Conservation (phyloP, 1,140 invertebrate genomes). For the Ericerus pela region DNA sequence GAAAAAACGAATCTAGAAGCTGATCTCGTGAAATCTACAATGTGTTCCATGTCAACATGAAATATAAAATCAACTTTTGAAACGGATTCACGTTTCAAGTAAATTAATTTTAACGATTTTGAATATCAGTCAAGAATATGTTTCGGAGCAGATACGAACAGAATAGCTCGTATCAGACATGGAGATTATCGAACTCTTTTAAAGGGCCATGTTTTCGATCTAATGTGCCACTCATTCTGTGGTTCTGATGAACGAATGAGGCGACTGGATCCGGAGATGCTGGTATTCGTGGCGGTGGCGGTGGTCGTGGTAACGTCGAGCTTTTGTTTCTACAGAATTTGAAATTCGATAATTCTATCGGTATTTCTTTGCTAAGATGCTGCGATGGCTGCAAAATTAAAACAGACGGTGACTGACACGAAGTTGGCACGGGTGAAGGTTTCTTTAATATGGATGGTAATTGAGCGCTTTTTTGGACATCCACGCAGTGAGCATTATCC, state of each 20-base stretch:
- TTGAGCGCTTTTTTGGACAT: neutral
- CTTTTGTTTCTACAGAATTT: constrained; percentile 1
- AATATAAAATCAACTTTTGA: too few species aligned
- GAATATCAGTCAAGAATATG: too few species aligned
- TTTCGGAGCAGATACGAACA: too few species aligned
- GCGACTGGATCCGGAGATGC: neutral
- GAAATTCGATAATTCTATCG: constrained; percentile 5
- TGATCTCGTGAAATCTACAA: too few species aligned
- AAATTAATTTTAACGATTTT: too few species aligned
- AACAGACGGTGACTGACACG: neutral
- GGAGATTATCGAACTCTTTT: neutral
- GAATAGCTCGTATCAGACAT: neutral
- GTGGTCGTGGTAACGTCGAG: neutral
- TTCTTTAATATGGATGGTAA: constrained; percentile 5
- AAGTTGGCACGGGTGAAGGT: neutral
- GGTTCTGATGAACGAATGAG: neutral
- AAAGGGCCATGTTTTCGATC: neutral
- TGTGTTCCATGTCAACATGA: too few species aligned
- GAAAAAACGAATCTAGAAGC: too few species aligned
- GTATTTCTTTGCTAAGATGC: neutral
- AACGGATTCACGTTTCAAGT: too few species aligned
- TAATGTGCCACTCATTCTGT: neutral
- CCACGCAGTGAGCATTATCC: too few species aligned
- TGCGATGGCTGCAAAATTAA: neutral
- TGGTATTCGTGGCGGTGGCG: neutral